Base-by-base conservation (phyloP, 2,888 invertebrate species). In the Cephus rjabovi region DNA sequence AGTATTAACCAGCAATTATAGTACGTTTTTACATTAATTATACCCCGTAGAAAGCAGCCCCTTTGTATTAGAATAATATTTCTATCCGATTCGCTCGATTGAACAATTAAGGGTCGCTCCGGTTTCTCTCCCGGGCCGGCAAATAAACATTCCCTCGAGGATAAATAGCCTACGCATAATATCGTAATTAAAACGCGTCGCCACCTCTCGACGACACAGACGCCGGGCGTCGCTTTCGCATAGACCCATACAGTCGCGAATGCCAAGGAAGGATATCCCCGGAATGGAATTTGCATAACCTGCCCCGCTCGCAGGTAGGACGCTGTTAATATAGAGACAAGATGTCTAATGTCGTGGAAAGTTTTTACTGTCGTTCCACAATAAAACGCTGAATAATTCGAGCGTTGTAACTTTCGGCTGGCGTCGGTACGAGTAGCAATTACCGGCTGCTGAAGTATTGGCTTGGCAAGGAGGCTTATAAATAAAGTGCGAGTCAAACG, bases 331-430 rank as follows among this genome's bases (percentile, higher is more conserved):
- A 84, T 69, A 86, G 85, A 87, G 86, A 85, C 86, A 86, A 87
- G 84, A 84, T 86, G 84, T 77, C 86, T 89, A 89, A 89, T 89
- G 89, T 87, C 74, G 85, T 84, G 86, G 88, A 87, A 89, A 88
- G 83, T 87, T 86, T 88, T 87, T 78, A 78, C 75, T 78, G 78
- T 75, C 71, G 71, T 40, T 71, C 79, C 79, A 74, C 73, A 78
- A 77, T 80, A 83, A 85, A 85, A 80, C 78, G 77, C 75, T 79
- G 83, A 82, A 82, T 83, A 81, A 86, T 81, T 82, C 75, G 74
- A 40, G 71, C 71, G 23, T 71, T 71, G 15, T 31, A 71, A 71
- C 71, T 71, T 71, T 71, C 23, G 23, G 23, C 23, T 56, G 56
- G 56, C 23, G 2, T 56, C 23, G 56, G 56, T 56, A 56, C 23